A percentile compares a stretch with the other conserved stretches of the same genome.
Evolutionary conservation across 2,113 vertebrate species (phyloP).

Genomic region (Gymnogyps californianus): DNA sequence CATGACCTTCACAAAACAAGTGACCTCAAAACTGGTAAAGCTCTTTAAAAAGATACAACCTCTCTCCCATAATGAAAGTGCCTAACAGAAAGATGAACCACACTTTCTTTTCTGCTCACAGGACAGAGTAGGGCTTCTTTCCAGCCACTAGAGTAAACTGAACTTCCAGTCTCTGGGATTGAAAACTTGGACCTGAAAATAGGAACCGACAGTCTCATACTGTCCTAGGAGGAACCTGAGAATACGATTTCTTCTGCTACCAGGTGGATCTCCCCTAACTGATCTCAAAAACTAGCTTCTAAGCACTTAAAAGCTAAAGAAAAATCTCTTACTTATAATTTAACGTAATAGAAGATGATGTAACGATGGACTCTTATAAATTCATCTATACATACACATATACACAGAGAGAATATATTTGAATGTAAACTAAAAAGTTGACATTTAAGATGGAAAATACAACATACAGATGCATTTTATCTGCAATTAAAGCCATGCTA

Average conservation of each 20-base stretch:
- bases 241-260: background rate
- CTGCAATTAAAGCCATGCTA: background rate
- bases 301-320: background rate
- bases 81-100: background rate
- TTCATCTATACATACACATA: background rate
- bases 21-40: background rate
- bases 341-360: background rate
- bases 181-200: background rate
- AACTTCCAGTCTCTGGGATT: background rate
- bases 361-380: background rate
- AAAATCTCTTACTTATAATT: background rate
- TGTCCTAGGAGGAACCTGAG: background rate
- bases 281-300: background rate
- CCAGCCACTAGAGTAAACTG: background rate
- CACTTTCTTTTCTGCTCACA: background rate
- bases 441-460: background rate
- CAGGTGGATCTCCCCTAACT: background rate
- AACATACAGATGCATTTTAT: background rate
- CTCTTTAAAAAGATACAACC: background rate
- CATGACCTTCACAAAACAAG: background rate
- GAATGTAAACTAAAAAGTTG: background rate
- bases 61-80: background rate
- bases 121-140: background rate
- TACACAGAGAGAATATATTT: background rate
- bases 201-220: background rate